Evolutionary conservation across 1,140 invertebrate genomes (phyloP).

Genomic region (Bombus superbus): DNA sequence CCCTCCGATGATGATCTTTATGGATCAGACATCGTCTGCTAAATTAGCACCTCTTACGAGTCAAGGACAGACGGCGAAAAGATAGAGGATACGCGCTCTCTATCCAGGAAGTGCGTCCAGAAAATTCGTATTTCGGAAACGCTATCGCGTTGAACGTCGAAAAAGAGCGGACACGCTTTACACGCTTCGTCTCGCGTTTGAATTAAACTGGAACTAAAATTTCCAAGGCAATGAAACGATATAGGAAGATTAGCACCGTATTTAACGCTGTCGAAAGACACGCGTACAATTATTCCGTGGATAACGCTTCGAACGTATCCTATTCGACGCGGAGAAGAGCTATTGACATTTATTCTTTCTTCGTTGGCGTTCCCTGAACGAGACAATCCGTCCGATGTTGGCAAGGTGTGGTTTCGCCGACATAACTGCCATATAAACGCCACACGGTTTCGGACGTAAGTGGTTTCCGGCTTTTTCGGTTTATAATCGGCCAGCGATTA

Average conservation of each 20-base stretch:
- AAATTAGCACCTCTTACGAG: slow-evolving; percentile 66
- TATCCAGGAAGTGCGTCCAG: slow-evolving; percentile 55
- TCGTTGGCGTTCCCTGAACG: slow-evolving; percentile 42
- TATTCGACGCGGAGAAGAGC: background rate
- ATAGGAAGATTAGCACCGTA: background rate
- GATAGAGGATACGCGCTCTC: slow-evolving; percentile 22
- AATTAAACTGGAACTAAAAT: background rate
- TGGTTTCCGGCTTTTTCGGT: slow-evolving; percentile 83
- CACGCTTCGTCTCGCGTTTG: background rate
- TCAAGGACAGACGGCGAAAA: slow-evolving; percentile 56
- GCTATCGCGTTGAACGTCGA: too few relatives aligned
- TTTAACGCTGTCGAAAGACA: background rate
- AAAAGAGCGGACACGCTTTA: background rate
- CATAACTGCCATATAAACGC: slow-evolving; percentile 70
- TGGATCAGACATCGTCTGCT: slow-evolving; percentile 64
- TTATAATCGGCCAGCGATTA: slow-evolving; percentile 80
- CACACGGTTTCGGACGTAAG: slow-evolving; percentile 73
- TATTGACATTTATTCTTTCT: slow-evolving; percentile 44
- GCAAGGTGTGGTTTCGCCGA: slow-evolving; percentile 67
- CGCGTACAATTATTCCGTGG: background rate
- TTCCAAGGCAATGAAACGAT: too few relatives aligned
- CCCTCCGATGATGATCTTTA: slow-evolving; percentile 56
- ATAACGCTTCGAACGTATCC: background rate
- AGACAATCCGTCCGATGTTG: slow-evolving; percentile 48
- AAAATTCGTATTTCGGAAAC: background rate